Base-by-base conservation (phyloP, 1,140 invertebrate genomes). In the Drosophila chauvacae region DNA sequence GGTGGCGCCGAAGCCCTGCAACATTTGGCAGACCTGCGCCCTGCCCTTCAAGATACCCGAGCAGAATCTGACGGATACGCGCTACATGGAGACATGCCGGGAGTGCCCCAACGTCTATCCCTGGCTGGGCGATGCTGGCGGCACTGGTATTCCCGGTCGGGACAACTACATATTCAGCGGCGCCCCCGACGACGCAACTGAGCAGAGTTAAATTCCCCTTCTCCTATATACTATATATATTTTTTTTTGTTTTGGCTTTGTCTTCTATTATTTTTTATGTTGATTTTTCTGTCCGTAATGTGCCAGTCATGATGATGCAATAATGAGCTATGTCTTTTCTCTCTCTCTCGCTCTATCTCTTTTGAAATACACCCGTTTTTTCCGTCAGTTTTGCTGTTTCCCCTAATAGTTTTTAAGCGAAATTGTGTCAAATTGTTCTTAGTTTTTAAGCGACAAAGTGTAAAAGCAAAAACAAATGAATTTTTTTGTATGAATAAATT, bases 61-160 rank as follows among this genome's bases (percentile, higher is more conserved):
- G 63, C 93, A 94, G 16, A 97, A 97, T 92, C 94, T 97, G 76
- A 96, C 96, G 10, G 94, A 96, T 62, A 96, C 96, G 3, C 95
- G 97, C 88, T 98, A 98, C 91, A 95, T 98, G 95, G 96, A 97
- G 90, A 97, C 97, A 3, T 98, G 97, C 91, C 94, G 93, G 53
- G 96, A 97, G 68, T 98, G 97, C 91, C 97, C 97, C 30, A 96
- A 96, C 66, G 96, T 96, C 14, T 92, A 92, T 81, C 92, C 92
- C 45, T 92, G 92, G 92, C 65, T 92, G 72, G 96, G 96, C 39
- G 97, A 98, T 92, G 95, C 96, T 2, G 96, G 95, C 90, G 97
- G 97, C 70, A 96, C 96, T 53, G 97, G 96, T 7, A 95, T 96
- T 63, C 93, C 95, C 44, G 95, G 95, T 45, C 95, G 94, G 71